These are phyloP conservation scores for Iphiclides podalirius DNA, from an alignment of 2,888 invertebrate species.

Conservation along the genomic window DNA sequence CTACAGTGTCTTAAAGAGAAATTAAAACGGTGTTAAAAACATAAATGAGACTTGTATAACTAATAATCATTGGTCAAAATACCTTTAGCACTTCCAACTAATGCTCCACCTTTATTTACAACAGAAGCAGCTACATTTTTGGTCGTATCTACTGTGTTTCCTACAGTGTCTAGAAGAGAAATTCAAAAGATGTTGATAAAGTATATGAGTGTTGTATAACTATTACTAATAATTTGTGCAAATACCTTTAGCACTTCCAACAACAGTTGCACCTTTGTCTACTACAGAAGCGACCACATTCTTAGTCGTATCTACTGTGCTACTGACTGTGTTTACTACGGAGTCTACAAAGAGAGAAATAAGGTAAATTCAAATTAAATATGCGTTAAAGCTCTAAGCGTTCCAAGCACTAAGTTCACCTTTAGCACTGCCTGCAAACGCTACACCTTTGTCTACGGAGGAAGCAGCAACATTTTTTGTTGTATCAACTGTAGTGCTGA, in stretches of 20 bases:
- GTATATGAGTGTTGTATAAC: too few relatives aligned
- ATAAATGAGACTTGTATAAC: background rate
- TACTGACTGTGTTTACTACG: constrained; percentile 24
- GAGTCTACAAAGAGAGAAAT: background rate
- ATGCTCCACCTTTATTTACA: constrained; percentile 32
- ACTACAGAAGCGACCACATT: constrained; percentile 35
- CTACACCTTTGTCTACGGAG: constrained; percentile 43
- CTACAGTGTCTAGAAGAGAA: constrained; percentile 33
- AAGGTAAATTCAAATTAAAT: too few relatives aligned
- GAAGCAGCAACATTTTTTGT: too few relatives aligned
- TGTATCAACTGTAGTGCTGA: too few relatives aligned
- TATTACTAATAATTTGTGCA: too few relatives aligned
- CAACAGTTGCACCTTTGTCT: constrained; percentile 30
- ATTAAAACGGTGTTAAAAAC: background rate
- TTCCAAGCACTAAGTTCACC: too few relatives aligned
- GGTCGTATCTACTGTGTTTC: constrained; percentile 36
- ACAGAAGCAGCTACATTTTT: constrained; percentile 36
- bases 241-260: constrained; percentile 50
- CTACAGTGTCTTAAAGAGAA: constrained; percentile 6
- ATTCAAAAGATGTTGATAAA: background rate
- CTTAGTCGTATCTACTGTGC: constrained; percentile 37
- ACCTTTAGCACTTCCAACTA: constrained; percentile 27
- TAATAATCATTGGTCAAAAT: background rate
- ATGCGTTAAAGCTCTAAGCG: too few relatives aligned
- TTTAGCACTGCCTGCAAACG: constrained; percentile 47